Base-by-base conservation (phyloP, 2,888 invertebrate genomes). In the Sphaeridia pumilis region DNA sequence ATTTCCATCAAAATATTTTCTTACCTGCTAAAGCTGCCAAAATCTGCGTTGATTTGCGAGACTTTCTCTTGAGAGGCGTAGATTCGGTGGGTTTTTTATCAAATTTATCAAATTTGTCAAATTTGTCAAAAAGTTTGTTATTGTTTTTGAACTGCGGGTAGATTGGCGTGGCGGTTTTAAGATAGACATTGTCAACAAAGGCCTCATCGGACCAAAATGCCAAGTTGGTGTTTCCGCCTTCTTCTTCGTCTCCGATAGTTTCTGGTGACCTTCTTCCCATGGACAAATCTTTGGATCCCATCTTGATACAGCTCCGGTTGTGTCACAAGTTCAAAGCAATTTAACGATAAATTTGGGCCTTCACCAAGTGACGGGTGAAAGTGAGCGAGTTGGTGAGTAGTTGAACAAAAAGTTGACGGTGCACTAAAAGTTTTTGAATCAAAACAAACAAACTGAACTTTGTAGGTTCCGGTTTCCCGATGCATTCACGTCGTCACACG, bases 1-100 rank as follows among this genome's bases (percentile, higher is more conserved):
- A 14, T 31, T 14, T 10, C 7, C 7, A 31, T 7, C 10, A 31
- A 14, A 31, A 31, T 31, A 7, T 38, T 38, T 20, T 14, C 38
- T 27, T 25, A 54, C 49, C 54, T 44, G 56, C 56, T 2, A 53
- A 2, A 12, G 56, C 52, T 4, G 56, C 49, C 21, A 56, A 49
- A 31, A 56, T 46, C 35, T 56, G 56, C 22, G 56, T 53, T 3
- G 48, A 43, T 31, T 53, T 56, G n/a, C 56, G n/a, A 22, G 24
- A n/a, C n/a, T 28, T 46, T 27, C 41, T 5, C 24, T 49, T 49
- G n/a, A n/a, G n/a, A 7, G 34, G 34, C 4, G 46, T 7, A 4
- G 12, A 14, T 12, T 27, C 7, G 10, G 31, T 31, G 5, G 20
- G 17, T 20, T 20, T 5, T 38, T 38, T 38, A 31, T 7, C 10